Percentiles rank a stretch among this genome's conserved stretches.
phyloP scores from a whole-genome alignment of 2,888 invertebrate species.

The Emmelina monodactyla region DNA sequence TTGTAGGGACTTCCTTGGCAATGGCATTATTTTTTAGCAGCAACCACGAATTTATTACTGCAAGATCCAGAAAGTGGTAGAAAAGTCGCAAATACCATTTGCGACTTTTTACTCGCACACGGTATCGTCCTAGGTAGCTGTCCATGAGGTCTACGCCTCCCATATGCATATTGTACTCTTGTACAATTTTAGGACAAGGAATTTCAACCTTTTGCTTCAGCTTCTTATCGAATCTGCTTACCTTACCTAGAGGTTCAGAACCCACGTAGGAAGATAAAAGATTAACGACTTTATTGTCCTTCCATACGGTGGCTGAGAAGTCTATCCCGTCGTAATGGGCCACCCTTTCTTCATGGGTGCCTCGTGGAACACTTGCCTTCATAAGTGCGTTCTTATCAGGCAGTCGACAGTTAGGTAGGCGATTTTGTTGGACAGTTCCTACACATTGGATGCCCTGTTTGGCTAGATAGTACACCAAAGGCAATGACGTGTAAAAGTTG shows the following conservation, averaged over 20 bases:
- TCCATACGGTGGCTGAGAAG: constrained; percentile 26
- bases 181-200: constrained; percentile 26
- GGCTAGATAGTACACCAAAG: constrained; percentile 20
- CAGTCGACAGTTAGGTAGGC: constrained; percentile 23
- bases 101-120: constrained; percentile 23
- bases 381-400: constrained; percentile 21
- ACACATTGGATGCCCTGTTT: constrained; percentile 23
- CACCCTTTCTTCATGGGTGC: constrained; percentile 26
- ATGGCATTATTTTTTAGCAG: constrained; percentile 26
- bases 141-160: constrained; percentile 28
- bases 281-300: constrained; percentile 26
- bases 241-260: constrained; percentile 23
- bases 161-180: constrained; percentile 30
- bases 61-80: constrained; percentile 25
- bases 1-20: constrained; percentile 24
- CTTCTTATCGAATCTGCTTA: constrained; percentile 23
- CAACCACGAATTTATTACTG: constrained; percentile 7
- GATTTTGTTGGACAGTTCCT: constrained; percentile 26
- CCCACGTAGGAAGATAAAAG: constrained; percentile 24
- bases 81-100: constrained; percentile 31
- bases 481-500: constrained; percentile 23
- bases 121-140: constrained; percentile 25
- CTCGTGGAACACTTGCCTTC: constrained; percentile 22
- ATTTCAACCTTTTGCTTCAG: constrained; percentile 24
- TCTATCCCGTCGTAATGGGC: constrained; percentile 24